Conservation (phyloP, 2,888 invertebrate species). For the Coleophora deauratella region DNA sequence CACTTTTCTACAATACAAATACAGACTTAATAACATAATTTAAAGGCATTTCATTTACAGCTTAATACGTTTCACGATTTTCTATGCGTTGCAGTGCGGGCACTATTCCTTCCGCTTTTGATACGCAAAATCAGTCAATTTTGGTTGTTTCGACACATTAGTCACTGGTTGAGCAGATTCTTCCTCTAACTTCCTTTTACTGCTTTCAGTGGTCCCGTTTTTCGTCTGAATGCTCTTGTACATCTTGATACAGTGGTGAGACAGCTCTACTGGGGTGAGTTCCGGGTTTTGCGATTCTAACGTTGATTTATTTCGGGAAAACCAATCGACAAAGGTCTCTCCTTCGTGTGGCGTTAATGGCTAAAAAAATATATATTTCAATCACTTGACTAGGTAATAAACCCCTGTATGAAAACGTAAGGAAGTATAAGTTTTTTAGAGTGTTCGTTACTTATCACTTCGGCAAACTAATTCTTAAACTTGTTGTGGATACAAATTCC, state of each 20-base stretch:
- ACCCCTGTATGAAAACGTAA: too few relatives aligned
- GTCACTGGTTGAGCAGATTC: constrained; percentile 27
- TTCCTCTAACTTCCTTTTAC: constrained; percentile 51
- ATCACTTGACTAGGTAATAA: too few relatives aligned
- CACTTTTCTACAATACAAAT: too few relatives aligned
- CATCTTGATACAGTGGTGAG: constrained; percentile 66
- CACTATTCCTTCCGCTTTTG: too few relatives aligned
- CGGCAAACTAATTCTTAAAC: too few relatives aligned
- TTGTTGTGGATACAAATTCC: too few relatives aligned
- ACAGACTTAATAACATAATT: too few relatives aligned
- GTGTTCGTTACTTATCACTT: too few relatives aligned
- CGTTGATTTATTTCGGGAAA: constrained; percentile 66
- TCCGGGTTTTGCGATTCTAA: constrained; percentile 74
- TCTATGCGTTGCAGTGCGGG: too few relatives aligned
- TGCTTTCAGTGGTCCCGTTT: constrained; percentile 22
- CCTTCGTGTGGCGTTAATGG: constrained; percentile 44
- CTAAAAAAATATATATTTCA: constrained; percentile 40
- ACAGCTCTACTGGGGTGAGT: constrained; percentile 66
- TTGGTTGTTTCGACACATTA: constrained; percentile 59
- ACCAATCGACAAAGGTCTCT: constrained; percentile 77
- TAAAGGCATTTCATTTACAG: too few relatives aligned
- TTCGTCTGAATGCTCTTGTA: constrained; percentile 60
- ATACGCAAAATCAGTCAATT: constrained; percentile 52
- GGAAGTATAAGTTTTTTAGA: too few relatives aligned
- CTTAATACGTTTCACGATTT: too few relatives aligned